Evolutionary conservation across 2,888 invertebrate genomes (phyloP).

Genomic region (Eilema depressum): DNA sequence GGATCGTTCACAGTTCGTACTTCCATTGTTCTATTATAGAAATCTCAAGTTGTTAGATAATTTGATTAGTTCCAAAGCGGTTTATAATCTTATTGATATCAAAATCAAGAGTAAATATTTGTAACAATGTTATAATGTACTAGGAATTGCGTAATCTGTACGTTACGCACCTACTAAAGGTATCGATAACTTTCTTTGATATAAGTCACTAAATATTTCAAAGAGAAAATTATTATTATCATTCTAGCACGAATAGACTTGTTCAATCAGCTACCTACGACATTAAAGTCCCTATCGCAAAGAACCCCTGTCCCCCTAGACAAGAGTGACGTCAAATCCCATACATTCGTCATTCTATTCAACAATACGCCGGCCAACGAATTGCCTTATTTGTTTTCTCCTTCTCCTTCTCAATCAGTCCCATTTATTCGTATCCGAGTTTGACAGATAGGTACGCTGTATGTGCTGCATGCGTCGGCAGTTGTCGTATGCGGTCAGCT

Average conservation of each 20-base stretch:
- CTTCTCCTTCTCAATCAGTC: too few species aligned
- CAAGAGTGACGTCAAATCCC: too few species aligned
- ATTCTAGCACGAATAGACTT: background rate
- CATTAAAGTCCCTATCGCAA: too few species aligned
- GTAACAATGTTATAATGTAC: background rate
- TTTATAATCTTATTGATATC: background rate
- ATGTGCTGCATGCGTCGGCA: too few species aligned
- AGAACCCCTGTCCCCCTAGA: too few species aligned
- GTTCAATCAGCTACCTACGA: background rate
- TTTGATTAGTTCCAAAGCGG: constrained; percentile 9
- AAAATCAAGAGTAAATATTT: background rate
- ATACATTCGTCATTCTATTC: too few species aligned
- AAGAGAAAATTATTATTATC: background rate
- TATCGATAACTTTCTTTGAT: background rate
- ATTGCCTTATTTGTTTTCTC: too few species aligned
- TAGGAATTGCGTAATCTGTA: background rate
- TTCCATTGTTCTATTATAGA: background rate
- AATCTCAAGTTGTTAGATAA: background rate
- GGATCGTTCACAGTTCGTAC: background rate
- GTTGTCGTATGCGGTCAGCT: too few species aligned
- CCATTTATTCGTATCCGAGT: too few species aligned
- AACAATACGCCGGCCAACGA: too few species aligned
- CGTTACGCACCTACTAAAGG: background rate
- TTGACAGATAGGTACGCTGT: too few species aligned
- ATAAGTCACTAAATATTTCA: background rate